Evolutionary conservation across 2,888 invertebrate species (phyloP).

Genomic region (Ptycholaimellus sp.): DNA sequence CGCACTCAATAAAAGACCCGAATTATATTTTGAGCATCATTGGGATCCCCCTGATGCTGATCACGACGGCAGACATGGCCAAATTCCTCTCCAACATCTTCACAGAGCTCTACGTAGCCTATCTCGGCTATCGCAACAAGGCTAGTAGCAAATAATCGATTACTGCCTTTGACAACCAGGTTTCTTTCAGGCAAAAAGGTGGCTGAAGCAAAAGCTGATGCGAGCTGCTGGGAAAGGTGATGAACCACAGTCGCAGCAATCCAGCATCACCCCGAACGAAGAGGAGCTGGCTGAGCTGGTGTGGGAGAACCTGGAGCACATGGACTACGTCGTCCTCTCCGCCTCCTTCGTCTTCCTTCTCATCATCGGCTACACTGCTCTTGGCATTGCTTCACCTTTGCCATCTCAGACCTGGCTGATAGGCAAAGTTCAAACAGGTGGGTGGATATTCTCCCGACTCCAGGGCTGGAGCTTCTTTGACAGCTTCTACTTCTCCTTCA

Average conservation of each 20-base stretch:
- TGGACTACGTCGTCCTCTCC: neutral
- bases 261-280: neutral
- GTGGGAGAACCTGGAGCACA: slow-evolving; percentile 2
- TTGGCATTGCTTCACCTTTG: too few relatives aligned
- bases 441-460: too few relatives aligned
- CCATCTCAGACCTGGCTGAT: too few relatives aligned
- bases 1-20: too few relatives aligned
- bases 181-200: neutral
- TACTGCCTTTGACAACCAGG: too few relatives aligned
- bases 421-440: too few relatives aligned
- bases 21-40: too few relatives aligned
- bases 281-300: slow-evolving; percentile 1
- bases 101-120: neutral
- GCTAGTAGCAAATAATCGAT: too few relatives aligned
- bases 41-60: slow-evolving; percentile 4
- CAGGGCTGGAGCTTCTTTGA: slow-evolving; percentile 1
- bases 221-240: neutral
- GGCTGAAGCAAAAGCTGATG: neutral
- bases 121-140: too few relatives aligned
- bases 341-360: neutral
- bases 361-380: slow-evolving; percentile 1
- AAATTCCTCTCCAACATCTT: slow-evolving; percentile 2
- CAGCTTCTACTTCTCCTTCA: slow-evolving; percentile 4
- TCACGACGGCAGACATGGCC: slow-evolving; percentile 4
- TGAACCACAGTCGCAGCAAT: neutral